Base-by-base conservation (phyloP, 2,888 invertebrate genomes). In the Lasioglossum malachurum region DNA sequence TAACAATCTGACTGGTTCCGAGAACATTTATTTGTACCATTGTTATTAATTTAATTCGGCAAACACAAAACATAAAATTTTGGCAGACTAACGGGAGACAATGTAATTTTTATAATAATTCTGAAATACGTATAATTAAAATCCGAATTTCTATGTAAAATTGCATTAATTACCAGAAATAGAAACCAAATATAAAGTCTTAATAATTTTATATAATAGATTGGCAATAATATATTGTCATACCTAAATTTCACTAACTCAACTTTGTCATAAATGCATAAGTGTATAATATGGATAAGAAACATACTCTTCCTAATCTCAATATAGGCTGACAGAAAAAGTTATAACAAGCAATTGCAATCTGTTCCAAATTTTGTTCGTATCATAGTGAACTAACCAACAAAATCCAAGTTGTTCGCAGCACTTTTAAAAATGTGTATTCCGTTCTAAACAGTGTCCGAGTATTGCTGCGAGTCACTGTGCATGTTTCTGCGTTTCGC, bases 11-110 rank as follows among this genome's bases (percentile, higher is more conserved):
- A 90, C 91, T 91, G 93, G 93, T 94, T 94, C 90, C 89, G 91
- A 91, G 92, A 92, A 92, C 91, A 94, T 94, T 93, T 93, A 94
- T 94, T 94, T 92, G 93, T 92, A 84, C 86, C 27, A 53, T 12
- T 64, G 31, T 64, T 16, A 64, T 16, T 2, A 0, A 27, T 57
- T n/a, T 10, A 3, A 57, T 57, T 23, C 57, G 23, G n/a, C n/a
- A 57, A 57, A n/a, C 0, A n/a, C n/a, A 23, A 53, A 53, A 53
- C 23, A 23, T 8, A 23, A 53, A 8, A 53, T 53, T 53, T 53
- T 23, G 16, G 19, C 49, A 19, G 16, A 49, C 7, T 14, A 35
- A 35, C 35, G 4, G 35, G 35, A 35, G 35, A 35, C 4, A 35
- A 35, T 35, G 35, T 35, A 3, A 35, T 35, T 35, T 35, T 4